Evolutionary conservation across 2,888 invertebrate genomes (phyloP).

Genomic region (Meiosimyza decipiens): DNA sequence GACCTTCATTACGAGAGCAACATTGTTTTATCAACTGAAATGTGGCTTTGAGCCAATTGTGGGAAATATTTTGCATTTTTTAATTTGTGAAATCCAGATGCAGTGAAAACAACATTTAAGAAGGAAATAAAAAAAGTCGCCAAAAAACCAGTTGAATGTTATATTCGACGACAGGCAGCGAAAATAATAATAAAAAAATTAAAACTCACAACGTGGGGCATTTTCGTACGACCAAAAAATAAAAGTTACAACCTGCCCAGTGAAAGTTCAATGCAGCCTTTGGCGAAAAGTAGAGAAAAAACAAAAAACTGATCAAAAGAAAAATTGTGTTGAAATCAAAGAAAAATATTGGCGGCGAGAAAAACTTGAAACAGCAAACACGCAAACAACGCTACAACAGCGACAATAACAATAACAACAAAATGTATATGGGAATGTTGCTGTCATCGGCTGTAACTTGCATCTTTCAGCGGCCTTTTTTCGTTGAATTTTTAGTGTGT

Average conservation of each 20-base stretch:
- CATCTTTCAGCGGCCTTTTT: too few species aligned
- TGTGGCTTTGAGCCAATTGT: too few species aligned
- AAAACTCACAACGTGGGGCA: not conserved
- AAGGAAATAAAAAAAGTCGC: conserved; percentile 5
- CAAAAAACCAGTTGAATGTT: conserved; percentile 14
- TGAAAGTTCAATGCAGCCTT: conserved; percentile 51
- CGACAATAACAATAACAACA: not conserved
- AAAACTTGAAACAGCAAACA: not conserved
- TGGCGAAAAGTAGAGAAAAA: conserved; percentile 2
- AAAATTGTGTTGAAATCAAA: not conserved
- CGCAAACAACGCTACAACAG: not conserved
- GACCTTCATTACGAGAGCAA: too few species aligned
- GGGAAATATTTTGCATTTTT: too few species aligned
- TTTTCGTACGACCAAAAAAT: not conserved
- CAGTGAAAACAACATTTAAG: too few species aligned
- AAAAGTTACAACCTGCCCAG: conserved; percentile 38
- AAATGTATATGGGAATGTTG: not conserved
- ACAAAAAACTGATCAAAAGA: not conserved
- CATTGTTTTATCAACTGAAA: too few species aligned
- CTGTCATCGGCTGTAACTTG: not conserved
- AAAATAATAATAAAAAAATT: conserved; percentile 33
- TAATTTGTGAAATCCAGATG: too few species aligned
- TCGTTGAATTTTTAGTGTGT: not conserved
- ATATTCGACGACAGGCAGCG: conserved; percentile 14
- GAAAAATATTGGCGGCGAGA: not conserved